These are phyloP conservation scores for Geotrupes spiniger DNA, from an alignment of 2,888 invertebrate genomes.

Conservation along the genomic window DNA sequence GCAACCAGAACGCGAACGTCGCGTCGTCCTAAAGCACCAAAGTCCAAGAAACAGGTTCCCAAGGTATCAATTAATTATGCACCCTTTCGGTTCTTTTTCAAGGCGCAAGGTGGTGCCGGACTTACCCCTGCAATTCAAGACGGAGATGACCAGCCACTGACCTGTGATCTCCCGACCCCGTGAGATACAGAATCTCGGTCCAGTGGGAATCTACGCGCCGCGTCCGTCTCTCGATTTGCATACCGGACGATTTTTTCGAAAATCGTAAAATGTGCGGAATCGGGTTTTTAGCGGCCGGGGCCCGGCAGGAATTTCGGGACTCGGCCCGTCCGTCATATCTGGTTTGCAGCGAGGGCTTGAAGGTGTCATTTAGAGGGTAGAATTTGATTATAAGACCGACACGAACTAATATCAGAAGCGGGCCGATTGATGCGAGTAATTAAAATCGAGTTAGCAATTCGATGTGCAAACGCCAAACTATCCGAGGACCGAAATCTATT, in stretches of 20 bases:
- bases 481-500: no score
- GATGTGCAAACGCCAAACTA: no score
- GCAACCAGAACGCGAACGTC: background rate
- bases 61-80: constrained; percentile 21
- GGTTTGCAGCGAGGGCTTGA: constrained; percentile 23
- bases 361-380: constrained; percentile 27
- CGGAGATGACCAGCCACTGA: constrained; percentile 13
- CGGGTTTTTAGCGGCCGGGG: no score
- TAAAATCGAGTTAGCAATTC: constrained; percentile 18
- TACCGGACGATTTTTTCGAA: no score
- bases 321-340: constrained; percentile 23
- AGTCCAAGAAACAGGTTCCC: constrained; percentile 7
- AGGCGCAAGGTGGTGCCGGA: constrained; percentile 19
- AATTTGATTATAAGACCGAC: constrained; percentile 28
- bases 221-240: no score
- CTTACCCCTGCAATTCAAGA: constrained; percentile 15
- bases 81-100: constrained; percentile 15
- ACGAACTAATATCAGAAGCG: constrained; percentile 18
- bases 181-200: constrained; percentile 26
- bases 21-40: background rate
- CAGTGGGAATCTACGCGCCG: constrained; percentile 28
- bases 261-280: no score
- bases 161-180: constrained; percentile 20
- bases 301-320: constrained; percentile 22
- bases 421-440: constrained; percentile 21